A percentile compares a stretch with the other conserved stretches of the same genome.
Conservation (phyloP, 2,797 vertebrate species). For the Pempheris klunzingeri region DNA sequence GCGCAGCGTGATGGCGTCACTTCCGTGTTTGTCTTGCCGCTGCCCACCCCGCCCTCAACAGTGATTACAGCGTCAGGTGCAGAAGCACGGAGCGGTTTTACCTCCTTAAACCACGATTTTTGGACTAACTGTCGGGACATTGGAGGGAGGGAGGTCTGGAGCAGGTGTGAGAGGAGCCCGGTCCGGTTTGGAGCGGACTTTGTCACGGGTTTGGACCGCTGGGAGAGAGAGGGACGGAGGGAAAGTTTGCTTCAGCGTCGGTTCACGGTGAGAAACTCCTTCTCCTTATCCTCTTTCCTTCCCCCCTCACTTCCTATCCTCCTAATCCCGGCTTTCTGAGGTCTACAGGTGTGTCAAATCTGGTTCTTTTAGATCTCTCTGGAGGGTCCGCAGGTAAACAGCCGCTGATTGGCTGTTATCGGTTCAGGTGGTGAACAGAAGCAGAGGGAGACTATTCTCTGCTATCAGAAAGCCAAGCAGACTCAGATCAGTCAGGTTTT, state of each 20-base stretch:
- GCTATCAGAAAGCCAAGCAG: neutral
- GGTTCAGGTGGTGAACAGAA: neutral
- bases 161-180: neutral
- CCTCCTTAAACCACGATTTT: neutral
- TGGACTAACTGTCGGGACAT: neutral
- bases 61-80: conserved; percentile 50
- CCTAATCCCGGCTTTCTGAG: no score
- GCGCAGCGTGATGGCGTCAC: conserved; percentile 60
- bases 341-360: conserved; percentile 15
- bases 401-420: conserved; percentile 17
- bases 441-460: neutral
- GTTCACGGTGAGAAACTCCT: conserved; percentile 55
- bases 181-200: neutral
- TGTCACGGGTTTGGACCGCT: neutral
- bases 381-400: conserved; percentile 10
- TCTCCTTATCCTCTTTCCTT: neutral
- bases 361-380: neutral
- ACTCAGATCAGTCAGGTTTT: no score
- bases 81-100: conserved; percentile 6
- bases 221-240: neutral
- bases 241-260: conserved; percentile 61
- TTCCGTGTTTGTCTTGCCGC: conserved; percentile 39
- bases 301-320: neutral
- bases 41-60: conserved; percentile 56
- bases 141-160: neutral